phyloP scores from a whole-genome alignment of 1,140 invertebrate genomes.

The Eriosoma lanigerum region DNA sequence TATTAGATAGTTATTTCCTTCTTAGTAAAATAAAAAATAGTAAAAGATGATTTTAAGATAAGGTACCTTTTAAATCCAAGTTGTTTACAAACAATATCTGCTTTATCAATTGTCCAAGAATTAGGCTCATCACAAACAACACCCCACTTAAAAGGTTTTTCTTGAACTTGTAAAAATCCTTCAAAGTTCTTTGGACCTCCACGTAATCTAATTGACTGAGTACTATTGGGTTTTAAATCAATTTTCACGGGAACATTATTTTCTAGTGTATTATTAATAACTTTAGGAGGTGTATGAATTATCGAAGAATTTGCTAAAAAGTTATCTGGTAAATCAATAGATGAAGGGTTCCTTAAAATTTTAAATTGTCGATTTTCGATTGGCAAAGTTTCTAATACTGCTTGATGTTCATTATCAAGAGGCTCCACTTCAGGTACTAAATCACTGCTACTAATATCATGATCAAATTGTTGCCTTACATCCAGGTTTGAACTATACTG shows the following conservation, averaged over 20 bases:
- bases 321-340: slow-evolving; percentile 32
- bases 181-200: slow-evolving; percentile 61
- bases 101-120: slow-evolving; percentile 62
- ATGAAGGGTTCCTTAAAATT: slow-evolving; percentile 29
- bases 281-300: background rate
- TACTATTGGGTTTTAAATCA: slow-evolving; percentile 53
- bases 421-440: background rate
- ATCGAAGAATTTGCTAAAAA: slow-evolving; percentile 31
- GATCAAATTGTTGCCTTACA: slow-evolving; percentile 4
- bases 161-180: slow-evolving; percentile 63
- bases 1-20: too few species aligned
- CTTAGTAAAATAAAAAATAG: too few species aligned
- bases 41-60: too few species aligned
- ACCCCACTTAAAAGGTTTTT: slow-evolving; percentile 61
- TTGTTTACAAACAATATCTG: slow-evolving; percentile 63
- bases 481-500: slow-evolving; percentile 2
- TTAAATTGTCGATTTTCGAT: slow-evolving; percentile 22
- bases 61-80: slow-evolving; percentile 62
- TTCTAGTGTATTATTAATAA: background rate
- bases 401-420: background rate
- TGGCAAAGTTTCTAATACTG: slow-evolving; percentile 19
- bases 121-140: slow-evolving; percentile 61
- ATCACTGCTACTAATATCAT: slow-evolving; percentile 18
- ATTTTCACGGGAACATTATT: slow-evolving; percentile 40
- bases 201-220: slow-evolving; percentile 61